phyloP scores from a whole-genome alignment of 35 echinoderm and acorn worm genomes.

The Apostichopus japonicus region DNA sequence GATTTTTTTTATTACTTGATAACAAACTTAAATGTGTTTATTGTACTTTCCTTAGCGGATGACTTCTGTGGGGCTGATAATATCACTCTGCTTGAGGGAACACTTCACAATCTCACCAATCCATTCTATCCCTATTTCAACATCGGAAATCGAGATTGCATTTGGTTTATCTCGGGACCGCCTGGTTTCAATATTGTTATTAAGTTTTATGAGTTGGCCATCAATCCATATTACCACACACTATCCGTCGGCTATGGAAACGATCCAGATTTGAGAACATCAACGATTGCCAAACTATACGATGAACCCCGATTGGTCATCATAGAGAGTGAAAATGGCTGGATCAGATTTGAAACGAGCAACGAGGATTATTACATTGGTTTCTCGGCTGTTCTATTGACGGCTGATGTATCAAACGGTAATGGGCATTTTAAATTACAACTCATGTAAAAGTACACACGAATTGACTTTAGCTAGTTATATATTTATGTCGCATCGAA shows the following conservation, averaged over 20 bases:
- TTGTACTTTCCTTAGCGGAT: not conserved
- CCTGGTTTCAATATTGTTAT: constrained; percentile 14
- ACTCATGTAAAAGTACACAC: too few species aligned
- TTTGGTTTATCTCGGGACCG: not conserved
- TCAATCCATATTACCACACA: not conserved
- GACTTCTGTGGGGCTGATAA: constrained; percentile 16
- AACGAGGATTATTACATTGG: too few species aligned
- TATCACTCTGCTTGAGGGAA: not conserved
- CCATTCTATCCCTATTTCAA: not conserved
- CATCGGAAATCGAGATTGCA: not conserved
- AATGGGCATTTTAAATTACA: too few species aligned
- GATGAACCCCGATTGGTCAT: not conserved
- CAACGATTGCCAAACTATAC: constrained; percentile 12
- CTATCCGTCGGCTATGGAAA: constrained; percentile 16
- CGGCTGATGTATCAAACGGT: too few species aligned
- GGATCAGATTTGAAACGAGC: constrained; percentile 25
- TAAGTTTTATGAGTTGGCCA: not conserved
- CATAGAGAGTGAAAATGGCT: not conserved
- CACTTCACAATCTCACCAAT: not conserved
- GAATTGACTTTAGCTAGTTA: too few species aligned
- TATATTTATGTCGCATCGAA: too few species aligned
- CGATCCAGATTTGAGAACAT: constrained; percentile 21
- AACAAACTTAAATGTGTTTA: not conserved
- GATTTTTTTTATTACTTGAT: not conserved
- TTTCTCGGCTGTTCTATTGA: too few species aligned